Conservation (phyloP, 64 coral and sea anemone genomes). For the Pocillopora damicornis region DNA sequence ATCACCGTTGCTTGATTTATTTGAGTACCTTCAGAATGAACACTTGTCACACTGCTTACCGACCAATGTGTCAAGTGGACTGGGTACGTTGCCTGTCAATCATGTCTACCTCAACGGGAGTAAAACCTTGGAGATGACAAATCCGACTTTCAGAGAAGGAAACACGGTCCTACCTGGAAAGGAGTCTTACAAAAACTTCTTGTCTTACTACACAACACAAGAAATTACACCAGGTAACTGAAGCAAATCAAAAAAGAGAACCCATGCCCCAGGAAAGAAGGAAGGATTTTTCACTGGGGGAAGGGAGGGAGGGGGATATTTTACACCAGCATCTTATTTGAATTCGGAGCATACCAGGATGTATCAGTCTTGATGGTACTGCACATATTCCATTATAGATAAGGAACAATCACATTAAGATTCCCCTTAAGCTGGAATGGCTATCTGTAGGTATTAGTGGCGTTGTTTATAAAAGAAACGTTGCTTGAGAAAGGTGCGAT, state of each 20-base stretch:
- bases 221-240: constrained; percentile 19
- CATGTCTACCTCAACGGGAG: constrained; percentile 50
- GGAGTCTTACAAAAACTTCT: constrained; percentile 13
- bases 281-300: too few relatives aligned
- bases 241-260: neutral
- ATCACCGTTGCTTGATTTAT: constrained; percentile 19
- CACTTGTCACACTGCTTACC: constrained; percentile 44
- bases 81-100: constrained; percentile 37
- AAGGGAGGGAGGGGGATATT: too few relatives aligned
- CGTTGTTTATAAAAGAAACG: too few relatives aligned
- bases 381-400: too few relatives aligned
- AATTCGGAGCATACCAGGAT: too few relatives aligned
- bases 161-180: constrained; percentile 17
- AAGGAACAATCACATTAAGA: too few relatives aligned
- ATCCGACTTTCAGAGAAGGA: neutral
- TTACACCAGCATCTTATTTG: too few relatives aligned
- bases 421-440: too few relatives aligned
- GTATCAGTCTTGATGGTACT: too few relatives aligned
- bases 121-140: constrained; percentile 25
- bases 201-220: constrained; percentile 44
- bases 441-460: too few relatives aligned
- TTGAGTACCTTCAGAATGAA: constrained; percentile 29
- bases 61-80: constrained; percentile 26
- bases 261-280: too few relatives aligned
- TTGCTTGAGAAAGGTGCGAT: too few relatives aligned